Evolutionary conservation across 53 echinoderm and acorn worm genomes (phyloP).

Genomic region (Paelopatides confundens): DNA sequence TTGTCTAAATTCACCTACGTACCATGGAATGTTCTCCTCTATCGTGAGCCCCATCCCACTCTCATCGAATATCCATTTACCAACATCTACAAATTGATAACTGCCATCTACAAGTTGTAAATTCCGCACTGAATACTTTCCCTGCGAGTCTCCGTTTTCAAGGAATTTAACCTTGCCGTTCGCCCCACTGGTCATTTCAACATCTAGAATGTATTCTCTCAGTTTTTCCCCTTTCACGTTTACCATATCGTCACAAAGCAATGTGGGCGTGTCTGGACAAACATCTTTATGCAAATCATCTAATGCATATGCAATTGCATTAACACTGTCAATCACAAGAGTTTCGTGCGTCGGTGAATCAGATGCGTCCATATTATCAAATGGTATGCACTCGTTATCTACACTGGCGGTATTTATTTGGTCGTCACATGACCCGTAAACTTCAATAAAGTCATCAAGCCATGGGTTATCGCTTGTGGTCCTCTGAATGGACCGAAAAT

Average conservation of each 20-base stretch:
- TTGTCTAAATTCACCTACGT: conserved; percentile 46
- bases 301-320: conserved; percentile 81
- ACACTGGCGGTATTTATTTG: neutral
- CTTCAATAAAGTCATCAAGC: conserved; percentile 72
- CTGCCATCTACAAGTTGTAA: conserved; percentile 63
- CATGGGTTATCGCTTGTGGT: conserved; percentile 74
- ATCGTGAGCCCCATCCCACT: conserved; percentile 36
- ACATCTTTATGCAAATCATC: conserved; percentile 67
- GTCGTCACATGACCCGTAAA: conserved; percentile 56
- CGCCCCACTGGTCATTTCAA: conserved; percentile 64
- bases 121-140: conserved; percentile 76
- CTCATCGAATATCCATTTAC: conserved; percentile 71
- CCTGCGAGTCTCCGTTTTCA: conserved; percentile 73
- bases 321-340: conserved; percentile 89
- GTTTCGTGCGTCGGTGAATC: conserved; percentile 78
- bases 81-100: conserved; percentile 72
- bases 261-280: conserved; percentile 51
- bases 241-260: conserved; percentile 68
- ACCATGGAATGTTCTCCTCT: conserved; percentile 67
- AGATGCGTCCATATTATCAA: conserved; percentile 52
- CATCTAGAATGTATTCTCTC: conserved; percentile 56
- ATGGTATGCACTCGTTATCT: conserved; percentile 14
- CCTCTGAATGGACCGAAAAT: conserved; percentile 68
- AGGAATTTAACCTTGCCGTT: conserved; percentile 80
- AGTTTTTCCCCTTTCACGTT: conserved; percentile 59